Conservation (phyloP, 2,888 invertebrate species). For the Drosophila mulleri region DNA sequence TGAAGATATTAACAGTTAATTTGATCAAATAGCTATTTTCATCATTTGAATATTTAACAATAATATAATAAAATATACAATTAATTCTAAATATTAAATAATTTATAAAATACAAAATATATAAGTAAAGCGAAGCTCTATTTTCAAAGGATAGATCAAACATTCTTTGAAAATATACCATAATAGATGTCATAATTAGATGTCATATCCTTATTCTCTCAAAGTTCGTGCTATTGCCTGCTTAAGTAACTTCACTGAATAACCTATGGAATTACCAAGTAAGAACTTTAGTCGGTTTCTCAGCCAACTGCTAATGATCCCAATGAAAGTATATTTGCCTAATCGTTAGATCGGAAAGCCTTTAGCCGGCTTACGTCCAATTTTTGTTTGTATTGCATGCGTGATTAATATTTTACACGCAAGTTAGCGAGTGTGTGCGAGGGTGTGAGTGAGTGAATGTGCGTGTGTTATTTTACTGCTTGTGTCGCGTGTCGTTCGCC, state of each 20-base stretch:
- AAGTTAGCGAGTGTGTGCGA: background rate
- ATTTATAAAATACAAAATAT: no score
- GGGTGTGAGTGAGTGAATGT: background rate
- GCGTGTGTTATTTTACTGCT: background rate
- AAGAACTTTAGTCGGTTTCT: background rate
- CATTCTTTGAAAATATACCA: no score
- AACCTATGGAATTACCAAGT: background rate
- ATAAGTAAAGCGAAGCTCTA: no score
- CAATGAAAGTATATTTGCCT: conserved; percentile 3
- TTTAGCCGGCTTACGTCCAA: conserved; percentile 7
- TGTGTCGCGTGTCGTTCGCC: background rate
- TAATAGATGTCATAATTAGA: background rate
- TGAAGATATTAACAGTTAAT: no score
- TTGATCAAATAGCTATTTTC: no score
- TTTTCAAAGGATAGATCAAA: no score
- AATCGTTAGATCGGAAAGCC: conserved; percentile 2
- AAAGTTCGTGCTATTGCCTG: no score
- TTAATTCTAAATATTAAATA: no score
- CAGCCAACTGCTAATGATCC: conserved; percentile 1
- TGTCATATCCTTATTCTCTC: background rate
- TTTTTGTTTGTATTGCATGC: conserved; percentile 2
- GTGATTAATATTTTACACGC: conserved; percentile 10
- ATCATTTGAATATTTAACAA: no score
- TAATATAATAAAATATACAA: no score
- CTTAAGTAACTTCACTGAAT: background rate